Conservation (phyloP, 2,113 vertebrate genomes). For the Grus americana region DNA sequence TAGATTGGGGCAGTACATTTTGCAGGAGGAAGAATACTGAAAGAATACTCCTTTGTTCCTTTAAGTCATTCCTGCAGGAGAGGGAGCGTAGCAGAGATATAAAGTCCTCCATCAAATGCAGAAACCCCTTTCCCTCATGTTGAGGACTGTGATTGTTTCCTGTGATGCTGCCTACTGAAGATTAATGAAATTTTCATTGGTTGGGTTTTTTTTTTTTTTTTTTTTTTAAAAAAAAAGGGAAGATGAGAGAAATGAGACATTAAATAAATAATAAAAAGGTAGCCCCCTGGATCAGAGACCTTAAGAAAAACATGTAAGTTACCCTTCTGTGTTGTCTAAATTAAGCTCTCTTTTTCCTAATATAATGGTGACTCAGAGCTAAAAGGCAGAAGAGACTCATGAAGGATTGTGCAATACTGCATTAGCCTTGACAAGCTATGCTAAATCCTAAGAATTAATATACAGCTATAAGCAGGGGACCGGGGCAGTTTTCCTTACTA, state of each 20-base stretch:
- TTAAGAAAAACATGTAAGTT: neutral
- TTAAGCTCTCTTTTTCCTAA: neutral
- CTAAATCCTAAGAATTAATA: neutral
- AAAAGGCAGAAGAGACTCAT: neutral
- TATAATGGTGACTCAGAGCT: conserved; percentile 2
- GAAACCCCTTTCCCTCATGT: neutral
- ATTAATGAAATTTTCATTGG: neutral
- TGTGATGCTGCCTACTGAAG: neutral
- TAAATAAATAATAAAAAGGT: neutral
- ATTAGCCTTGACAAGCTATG: neutral
- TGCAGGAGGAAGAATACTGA: neutral
- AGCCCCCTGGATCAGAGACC: neutral
- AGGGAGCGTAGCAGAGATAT: neutral
- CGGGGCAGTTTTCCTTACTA: neutral
- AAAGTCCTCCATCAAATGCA: neutral
- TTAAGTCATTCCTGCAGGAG: neutral
- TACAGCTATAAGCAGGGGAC: neutral
- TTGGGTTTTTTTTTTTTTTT: neutral
- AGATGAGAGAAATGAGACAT: neutral
- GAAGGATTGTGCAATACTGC: neutral
- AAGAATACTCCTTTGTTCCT: neutral
- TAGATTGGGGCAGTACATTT: neutral
- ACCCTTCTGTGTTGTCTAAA: neutral
- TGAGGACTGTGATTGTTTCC: neutral
- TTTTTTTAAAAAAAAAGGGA: neutral